These are phyloP conservation scores for Caerostris extrusa DNA, from an alignment of 1,140 invertebrate species.

Conservation along the genomic window DNA sequence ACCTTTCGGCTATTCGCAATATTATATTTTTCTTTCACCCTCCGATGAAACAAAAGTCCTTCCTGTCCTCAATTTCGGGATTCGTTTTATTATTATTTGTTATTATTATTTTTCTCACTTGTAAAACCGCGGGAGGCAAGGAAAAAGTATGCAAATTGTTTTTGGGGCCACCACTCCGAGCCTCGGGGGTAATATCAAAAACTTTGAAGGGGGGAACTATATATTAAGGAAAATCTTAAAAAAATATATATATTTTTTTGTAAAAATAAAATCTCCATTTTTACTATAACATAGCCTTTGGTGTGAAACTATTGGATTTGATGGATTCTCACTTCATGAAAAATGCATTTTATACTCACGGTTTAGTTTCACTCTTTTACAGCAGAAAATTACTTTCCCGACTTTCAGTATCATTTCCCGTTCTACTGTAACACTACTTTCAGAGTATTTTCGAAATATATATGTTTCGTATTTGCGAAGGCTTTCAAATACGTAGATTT, in stretches of 20 bases:
- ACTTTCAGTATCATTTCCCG: slow-evolving; percentile 23
- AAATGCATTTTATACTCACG: slow-evolving; percentile 71
- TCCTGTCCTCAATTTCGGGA: too few relatives aligned
- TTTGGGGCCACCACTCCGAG: slow-evolving; percentile 41
- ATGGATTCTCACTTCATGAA: slow-evolving; percentile 75
- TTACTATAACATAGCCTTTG: not conserved
- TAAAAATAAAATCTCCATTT: too few relatives aligned
- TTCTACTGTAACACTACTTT: not conserved
- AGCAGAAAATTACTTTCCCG: slow-evolving; percentile 71
- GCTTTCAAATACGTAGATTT: slow-evolving; percentile 6
- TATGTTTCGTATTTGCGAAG: too few relatives aligned
- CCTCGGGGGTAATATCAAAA: slow-evolving; percentile 73
- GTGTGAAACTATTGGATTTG: slow-evolving; percentile 72
- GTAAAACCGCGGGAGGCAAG: not conserved
- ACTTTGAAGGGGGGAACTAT: slow-evolving; percentile 58
- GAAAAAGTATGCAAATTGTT: slow-evolving; percentile 67
- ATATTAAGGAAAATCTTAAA: slow-evolving; percentile 10
- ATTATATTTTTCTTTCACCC: slow-evolving; percentile 26
- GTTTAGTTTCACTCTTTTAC: slow-evolving; percentile 69
- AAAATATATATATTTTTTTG: slow-evolving; percentile 24
- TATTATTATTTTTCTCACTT: too few relatives aligned
- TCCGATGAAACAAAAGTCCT: too few relatives aligned
- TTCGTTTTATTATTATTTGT: too few relatives aligned
- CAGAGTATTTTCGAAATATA: not conserved
- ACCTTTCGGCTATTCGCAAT: not conserved